Percentiles rank a stretch among this genome's conserved stretches.
phyloP scores from a whole-genome alignment of 2,888 invertebrate genomes.

The Calephelis perditalis region DNA sequence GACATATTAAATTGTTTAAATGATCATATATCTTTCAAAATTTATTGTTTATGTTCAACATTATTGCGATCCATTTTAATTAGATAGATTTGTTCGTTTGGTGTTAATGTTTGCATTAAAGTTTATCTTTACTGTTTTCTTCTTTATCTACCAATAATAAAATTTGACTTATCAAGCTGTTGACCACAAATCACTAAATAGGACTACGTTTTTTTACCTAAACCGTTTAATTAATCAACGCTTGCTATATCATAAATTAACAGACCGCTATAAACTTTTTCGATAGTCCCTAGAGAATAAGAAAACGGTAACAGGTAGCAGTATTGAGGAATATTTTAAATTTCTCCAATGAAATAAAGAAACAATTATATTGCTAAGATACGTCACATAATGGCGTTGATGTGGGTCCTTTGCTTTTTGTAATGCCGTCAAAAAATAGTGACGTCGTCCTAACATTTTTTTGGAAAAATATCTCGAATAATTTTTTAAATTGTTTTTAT shows the following conservation, averaged over 20 bases:
- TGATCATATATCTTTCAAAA: no score
- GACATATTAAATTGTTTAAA: no score
- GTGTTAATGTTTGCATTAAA: background rate
- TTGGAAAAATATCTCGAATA: conserved; percentile 10
- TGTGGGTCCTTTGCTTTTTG: conserved; percentile 18
- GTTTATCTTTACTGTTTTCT: background rate
- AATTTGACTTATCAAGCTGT: background rate
- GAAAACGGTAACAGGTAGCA: conserved; percentile 64
- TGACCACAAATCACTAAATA: conserved; percentile 1
- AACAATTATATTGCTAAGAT: conserved; percentile 42
- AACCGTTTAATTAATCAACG: conserved; percentile 61
- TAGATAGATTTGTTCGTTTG: background rate
- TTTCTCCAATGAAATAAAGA: conserved; percentile 53
- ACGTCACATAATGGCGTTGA: conserved; percentile 17
- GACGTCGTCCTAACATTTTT: conserved; percentile 11
- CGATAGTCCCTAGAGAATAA: conserved; percentile 70
- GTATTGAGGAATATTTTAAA: conserved; percentile 43
- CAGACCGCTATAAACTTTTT: conserved; percentile 58
- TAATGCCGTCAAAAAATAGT: conserved; percentile 2
- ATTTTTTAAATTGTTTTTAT: conserved; percentile 16
- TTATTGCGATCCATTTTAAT: background rate
- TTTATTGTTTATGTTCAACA: no score
- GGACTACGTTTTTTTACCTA: background rate
- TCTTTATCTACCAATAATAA: background rate
- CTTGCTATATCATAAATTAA: conserved; percentile 53